Conservation (phyloP, 2,797 vertebrate species). For the Mormyrus proboscirostris region DNA sequence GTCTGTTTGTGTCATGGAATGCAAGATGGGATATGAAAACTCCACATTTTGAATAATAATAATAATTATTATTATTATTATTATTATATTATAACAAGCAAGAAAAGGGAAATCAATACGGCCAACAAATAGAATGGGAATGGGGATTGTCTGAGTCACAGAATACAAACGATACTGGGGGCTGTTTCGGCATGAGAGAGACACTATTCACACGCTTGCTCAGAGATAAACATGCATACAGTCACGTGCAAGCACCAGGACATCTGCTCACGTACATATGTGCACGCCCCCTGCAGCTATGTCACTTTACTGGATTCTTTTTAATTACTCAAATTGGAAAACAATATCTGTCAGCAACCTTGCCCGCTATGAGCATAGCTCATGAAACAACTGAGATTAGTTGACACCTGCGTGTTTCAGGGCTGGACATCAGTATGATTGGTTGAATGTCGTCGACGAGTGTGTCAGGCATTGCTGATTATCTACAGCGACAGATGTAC, state of each 20-base stretch:
- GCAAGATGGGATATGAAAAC: neutral
- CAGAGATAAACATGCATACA: neutral
- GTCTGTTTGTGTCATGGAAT: neutral
- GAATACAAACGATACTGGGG: neutral
- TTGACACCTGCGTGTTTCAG: neutral
- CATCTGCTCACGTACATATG: neutral
- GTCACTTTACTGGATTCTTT: neutral
- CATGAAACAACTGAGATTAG: neutral
- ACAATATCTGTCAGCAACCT: neutral
- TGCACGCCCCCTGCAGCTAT: neutral
- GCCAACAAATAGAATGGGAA: neutral
- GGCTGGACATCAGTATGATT: neutral
- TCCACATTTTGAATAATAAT: neutral
- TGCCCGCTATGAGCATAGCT: neutral
- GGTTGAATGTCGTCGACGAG: neutral
- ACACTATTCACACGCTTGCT: neutral
- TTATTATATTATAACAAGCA: neutral
- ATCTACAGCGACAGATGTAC: neutral
- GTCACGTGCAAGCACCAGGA: neutral
- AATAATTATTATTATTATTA: neutral
- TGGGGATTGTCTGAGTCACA: neutral
- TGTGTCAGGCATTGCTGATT: neutral
- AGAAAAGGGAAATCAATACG: neutral
- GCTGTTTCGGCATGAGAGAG: neutral
- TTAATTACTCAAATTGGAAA: neutral